Evolutionary conservation across 2,888 invertebrate genomes (phyloP), one percentile per base, ranked within the genome.

Genomic region (Palloptera scutellata): DNA sequence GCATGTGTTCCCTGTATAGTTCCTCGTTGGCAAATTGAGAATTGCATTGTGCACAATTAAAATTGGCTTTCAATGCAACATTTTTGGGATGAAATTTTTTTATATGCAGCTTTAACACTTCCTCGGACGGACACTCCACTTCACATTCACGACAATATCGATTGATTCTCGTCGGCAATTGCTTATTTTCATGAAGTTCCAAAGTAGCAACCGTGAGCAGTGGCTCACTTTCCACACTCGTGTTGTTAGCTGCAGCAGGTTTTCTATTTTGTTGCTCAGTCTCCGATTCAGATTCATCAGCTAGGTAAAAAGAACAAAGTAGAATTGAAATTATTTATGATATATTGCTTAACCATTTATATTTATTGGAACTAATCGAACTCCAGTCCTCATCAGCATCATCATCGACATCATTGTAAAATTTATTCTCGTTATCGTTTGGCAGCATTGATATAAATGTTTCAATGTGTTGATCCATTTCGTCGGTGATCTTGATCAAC

Each of bases 61-160:
- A 20, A 19, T 43, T 20, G 13, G 15, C 45, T 6, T 20, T 10
- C 3, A 13, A 10, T 55, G 45, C n/a, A 2, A 17, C 53, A 19
- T 19, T 51, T 40, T 55, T 61, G 1, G 58, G 30, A 51, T 69
- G 69, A 53, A 63, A 53, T 52, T 63, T 60, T 41, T 66, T 54
- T 12, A 69, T 51, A 45, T 69, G 69, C 60, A 60, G 20, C 54
- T 66, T 30, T 15, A 66, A 66, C 12, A 54, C 66, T 42, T 63
- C 66, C 13, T 69, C 63, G 9, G 69, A 66, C 17, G 69, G 60
- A 43, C 62, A 69, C 19, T 62, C 66, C n/a, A 66, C 59, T 43
- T 69, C 60, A 60, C 69, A 69, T 15, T 66, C 62, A 19, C 58
- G 59, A 20, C 69, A 69, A 42, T 55, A 69, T 43, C 61, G 52